Evolutionary conservation across 2,888 invertebrate species (phyloP), one percentile per base, ranked within the genome.

Genomic region (Spicauda simplicius): DNA sequence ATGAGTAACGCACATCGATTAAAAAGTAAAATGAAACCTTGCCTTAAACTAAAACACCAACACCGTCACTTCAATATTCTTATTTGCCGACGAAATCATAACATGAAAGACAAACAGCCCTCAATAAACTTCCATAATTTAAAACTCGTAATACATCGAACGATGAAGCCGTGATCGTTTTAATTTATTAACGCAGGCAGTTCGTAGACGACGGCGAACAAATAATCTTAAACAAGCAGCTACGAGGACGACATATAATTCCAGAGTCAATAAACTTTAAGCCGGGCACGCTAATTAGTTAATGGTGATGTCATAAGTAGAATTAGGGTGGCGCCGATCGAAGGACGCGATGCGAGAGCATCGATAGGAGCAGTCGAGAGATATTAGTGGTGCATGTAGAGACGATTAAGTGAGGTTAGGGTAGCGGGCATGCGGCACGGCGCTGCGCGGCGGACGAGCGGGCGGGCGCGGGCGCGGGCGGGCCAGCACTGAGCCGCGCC

Each of bases 381-480:
- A 48, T 80, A 82, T 84, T 86, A 83, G 80, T 84, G 80, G 80
- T 84, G 82, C 81, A 80, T 81, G 77, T 78, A 77, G 80, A 82
- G 80, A 82, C 72, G 74, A 74, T 71, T 80, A 78, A 87, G 85
- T 86, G 86, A 88, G 88, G 88, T 90, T 89, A 88, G 84, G 86
- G 86, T 85, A 86, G 87, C 87, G 84, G 86, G 88, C 86, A 59
- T 65, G 65, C 59, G 86, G 86, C 82, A 83, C 80, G 78, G 79
- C 83, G 80, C 45, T n/a, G 45, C 45, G 80, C 83, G 82, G 82
- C 78, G 79, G 45, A 73, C 74, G 77, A 79, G 82, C 87, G 86
- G 86, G 88, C 86, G 90, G 87, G 88, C 85, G 90, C 88, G 90
- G 90, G 89, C 87, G 90, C 90, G 90, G 88, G 91, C 85, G 88